Evolutionary conservation across 2,113 vertebrate species (phyloP).

Genomic region (Lichenostomus cassidix): DNA sequence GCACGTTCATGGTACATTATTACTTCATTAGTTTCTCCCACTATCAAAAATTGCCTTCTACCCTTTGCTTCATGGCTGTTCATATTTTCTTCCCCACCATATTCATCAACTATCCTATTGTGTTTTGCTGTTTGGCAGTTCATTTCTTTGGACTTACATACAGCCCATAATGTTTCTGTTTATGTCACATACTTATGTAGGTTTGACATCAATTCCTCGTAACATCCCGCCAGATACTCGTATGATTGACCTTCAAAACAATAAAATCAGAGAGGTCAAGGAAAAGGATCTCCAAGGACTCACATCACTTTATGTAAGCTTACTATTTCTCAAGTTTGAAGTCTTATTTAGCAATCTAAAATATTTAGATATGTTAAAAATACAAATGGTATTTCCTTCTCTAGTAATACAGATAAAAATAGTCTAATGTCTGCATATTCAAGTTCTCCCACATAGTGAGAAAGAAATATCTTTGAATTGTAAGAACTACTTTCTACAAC

Average conservation of each 20-base stretch:
- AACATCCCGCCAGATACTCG: constrained; percentile 89
- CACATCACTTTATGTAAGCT: constrained; percentile 84
- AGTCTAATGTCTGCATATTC: not conserved
- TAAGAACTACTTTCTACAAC: not conserved
- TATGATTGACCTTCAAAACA: constrained; percentile 97
- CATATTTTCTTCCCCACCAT: not conserved
- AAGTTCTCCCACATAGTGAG: not conserved
- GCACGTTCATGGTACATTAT: rapidly evolving
- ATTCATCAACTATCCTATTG: not conserved
- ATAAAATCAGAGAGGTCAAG: constrained; percentile 95
- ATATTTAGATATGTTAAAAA: not conserved
- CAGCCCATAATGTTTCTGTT: not conserved
- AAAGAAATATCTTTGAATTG: not conserved
- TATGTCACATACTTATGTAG: constrained; percentile 67
- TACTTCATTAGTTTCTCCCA: not conserved
- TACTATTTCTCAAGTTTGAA: not conserved
- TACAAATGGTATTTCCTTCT: not conserved
- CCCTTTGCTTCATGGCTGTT: not conserved
- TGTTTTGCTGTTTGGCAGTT: not conserved
- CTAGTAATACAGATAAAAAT: not conserved
- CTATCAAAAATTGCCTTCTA: not conserved
- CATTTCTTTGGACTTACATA: not conserved
- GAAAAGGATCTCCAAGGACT: constrained; percentile 93
- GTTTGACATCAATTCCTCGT: constrained; percentile 86
- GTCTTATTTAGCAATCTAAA: not conserved